Conservation (phyloP, 2,888 invertebrate species). For the Marronus borbonicus region DNA sequence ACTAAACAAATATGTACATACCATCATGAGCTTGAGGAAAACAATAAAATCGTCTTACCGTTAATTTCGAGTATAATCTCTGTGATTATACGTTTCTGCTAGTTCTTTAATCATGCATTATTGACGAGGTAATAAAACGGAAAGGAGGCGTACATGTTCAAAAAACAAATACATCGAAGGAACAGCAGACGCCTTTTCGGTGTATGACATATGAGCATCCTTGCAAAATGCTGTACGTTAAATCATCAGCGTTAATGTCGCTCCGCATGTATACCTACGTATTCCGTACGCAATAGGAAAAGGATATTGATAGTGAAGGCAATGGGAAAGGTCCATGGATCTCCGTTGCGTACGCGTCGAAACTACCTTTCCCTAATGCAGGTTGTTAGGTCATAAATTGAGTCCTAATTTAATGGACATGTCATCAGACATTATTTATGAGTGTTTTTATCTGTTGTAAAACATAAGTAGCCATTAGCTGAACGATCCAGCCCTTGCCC, state of each 20-base stretch:
- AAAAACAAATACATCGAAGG: slow-evolving; percentile 49
- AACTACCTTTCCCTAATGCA: slow-evolving; percentile 63
- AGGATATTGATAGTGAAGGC: slow-evolving; percentile 36
- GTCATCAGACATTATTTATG: slow-evolving; percentile 66
- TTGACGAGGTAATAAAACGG: slow-evolving; percentile 57
- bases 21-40: not conserved
- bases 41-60: not conserved
- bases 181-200: slow-evolving; percentile 52
- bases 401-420: slow-evolving; percentile 68
- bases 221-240: slow-evolving; percentile 56
- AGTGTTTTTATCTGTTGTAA: slow-evolving; percentile 66
- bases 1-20: not conserved
- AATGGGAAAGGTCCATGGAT: slow-evolving; percentile 5
- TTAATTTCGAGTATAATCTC: slow-evolving; percentile 27
- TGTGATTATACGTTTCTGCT: slow-evolving; percentile 41
- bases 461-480: slow-evolving; percentile 68
- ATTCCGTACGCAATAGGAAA: slow-evolving; percentile 21
- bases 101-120: slow-evolving; percentile 46
- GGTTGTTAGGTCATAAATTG: slow-evolving; percentile 65
- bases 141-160: slow-evolving; percentile 52
- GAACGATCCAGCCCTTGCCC: slow-evolving; percentile 55
- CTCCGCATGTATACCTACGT: slow-evolving; percentile 23
- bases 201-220: slow-evolving; percentile 54
- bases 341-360: slow-evolving; percentile 53
- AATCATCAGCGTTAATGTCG: slow-evolving; percentile 56